Base-by-base conservation (phyloP, 1,140 invertebrate species). In the Drosophila suzukii region DNA sequence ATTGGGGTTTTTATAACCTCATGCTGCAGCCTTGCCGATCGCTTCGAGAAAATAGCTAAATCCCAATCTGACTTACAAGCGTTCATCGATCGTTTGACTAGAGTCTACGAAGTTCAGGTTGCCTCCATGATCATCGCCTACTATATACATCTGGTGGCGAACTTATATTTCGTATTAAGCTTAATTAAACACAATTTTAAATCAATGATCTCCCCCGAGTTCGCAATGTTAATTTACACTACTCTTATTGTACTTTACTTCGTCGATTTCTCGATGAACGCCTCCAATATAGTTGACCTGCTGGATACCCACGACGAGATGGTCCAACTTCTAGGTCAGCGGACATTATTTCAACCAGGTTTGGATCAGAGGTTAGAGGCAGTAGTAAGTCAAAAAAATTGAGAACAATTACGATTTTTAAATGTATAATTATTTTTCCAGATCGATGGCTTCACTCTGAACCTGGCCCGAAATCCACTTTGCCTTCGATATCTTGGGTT, bases 1-100 rank as follows among this genome's bases (percentile, higher is more conserved):
- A 59, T 24, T 3, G 74, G 68, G 0, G 53, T 54, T 0, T 75
- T 47, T 24, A 30, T 56, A 1, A 78, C 39, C 34, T 70, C 46
- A 24, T 81, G 81, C n/a, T 81, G 82, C 30, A 12, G 0, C 3
- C 43, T 85, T 8, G 82, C 81, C 3, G 81, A 85, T 74, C 63
- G 57, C 0, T 24, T 85, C n/a, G 81, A 85, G 24, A 20, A 36
- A 0, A 67, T 85, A 0, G 46, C 68, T 1, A 17, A 6, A 0
- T 38, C 36, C 0, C 81, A 84, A 11, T 62, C 39, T 4, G 11
- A 70, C 2, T 43, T 84, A n/a, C 77, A 85, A 15, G 6, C 8
- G 0, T 15, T 84, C 4, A n/a, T 43, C 3, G 20, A 85, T 0
- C 34, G 17, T 0, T 12, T 74, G 15, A 13, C 57, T 2, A n/a